Evolutionary conservation across 30 jellyfish, hydroid and myxozoan species (phyloP), one percentile per base, ranked within the genome.

Genomic region (Turritopsis dohrnii): DNA sequence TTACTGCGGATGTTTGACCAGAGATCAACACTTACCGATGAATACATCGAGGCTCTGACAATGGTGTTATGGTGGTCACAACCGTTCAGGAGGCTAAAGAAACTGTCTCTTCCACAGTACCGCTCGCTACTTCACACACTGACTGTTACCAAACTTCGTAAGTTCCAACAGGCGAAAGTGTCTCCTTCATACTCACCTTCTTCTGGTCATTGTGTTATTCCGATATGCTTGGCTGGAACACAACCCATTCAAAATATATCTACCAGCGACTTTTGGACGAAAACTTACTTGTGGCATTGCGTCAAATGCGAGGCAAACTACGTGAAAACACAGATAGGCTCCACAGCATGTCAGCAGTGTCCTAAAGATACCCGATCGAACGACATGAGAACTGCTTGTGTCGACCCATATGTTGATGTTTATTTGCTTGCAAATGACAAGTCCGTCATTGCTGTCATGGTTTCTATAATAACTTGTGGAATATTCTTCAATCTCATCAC

Each of bases 41-140:
- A 74, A 24, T 24, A 29, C 21, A n/a, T 74, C 27, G 83, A 74
- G 24, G 74, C 83, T n/a, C 54, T 74, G 18, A n/a, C 41, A n/a
- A 24, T 74, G 74, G 65, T 29, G 16, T 1, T 74, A 16, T 74
- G 83, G 83, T 74, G 83, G 83, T 74, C 83, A 16, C 83, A 74
- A 74, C 83, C 83, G 28, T 66, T 7, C 8, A n/a, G 29, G 8
- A 27, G 8, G 24, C 65, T 74, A n/a, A 74, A 24, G 24, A 24
- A 26, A 52, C 13, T n/a, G 54, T 16, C 5, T 74, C 65, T 24
- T 24, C 16, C 16, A 29, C 9, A 26, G 24, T 30, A n/a, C 27
- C 52, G 83, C 9, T 21, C 26, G 18, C 41, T 74, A 21, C 24
- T 74, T 24, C 26, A 24, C 21, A 21, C 9, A 7, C 0, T 74